These are phyloP conservation scores for Drosophila nebulosa DNA, from an alignment of 1,140 invertebrate genomes.

Conservation along the genomic window DNA sequence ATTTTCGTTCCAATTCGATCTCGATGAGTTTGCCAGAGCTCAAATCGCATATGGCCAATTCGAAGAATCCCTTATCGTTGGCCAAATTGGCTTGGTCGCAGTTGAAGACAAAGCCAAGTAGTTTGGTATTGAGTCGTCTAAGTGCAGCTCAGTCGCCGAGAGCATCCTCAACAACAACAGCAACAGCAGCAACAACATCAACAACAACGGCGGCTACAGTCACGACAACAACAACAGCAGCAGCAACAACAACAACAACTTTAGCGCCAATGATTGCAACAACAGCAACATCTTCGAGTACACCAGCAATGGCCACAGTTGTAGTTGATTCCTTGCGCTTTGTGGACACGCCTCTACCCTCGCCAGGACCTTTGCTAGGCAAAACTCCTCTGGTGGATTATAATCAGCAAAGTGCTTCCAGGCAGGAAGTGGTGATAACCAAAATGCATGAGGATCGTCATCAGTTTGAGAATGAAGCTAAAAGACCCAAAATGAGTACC, in stretches of 20 bases:
- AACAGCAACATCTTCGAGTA: not conserved
- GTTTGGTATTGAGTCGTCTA: constrained; percentile 81
- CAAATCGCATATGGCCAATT: constrained; percentile 79
- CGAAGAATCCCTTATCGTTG: constrained; percentile 77
- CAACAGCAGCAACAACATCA: not conserved
- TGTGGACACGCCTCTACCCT: constrained; percentile 84
- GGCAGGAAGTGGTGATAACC: constrained; percentile 68
- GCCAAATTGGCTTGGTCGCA: constrained; percentile 77
- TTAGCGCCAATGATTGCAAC: not conserved
- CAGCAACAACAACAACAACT: not conserved
- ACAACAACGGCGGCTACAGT: constrained; percentile 12
- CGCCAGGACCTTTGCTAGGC: constrained; percentile 89
- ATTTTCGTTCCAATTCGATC: constrained; percentile 82
- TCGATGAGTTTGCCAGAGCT: constrained; percentile 83
- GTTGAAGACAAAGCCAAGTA: constrained; percentile 82
- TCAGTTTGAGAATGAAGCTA: constrained; percentile 31
- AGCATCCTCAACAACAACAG: constrained; percentile 25
- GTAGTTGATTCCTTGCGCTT: constrained; percentile 53
- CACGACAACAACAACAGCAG: not conserved
- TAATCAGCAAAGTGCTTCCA: constrained; percentile 46
- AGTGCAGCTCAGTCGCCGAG: constrained; percentile 67
- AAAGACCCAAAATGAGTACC: constrained; percentile 40
- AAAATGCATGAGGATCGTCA: constrained; percentile 78
- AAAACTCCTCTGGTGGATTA: constrained; percentile 89
- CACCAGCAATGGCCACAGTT: not conserved